Conservation (phyloP, 2,888 invertebrate species). For the Oxycera nigricornis region DNA sequence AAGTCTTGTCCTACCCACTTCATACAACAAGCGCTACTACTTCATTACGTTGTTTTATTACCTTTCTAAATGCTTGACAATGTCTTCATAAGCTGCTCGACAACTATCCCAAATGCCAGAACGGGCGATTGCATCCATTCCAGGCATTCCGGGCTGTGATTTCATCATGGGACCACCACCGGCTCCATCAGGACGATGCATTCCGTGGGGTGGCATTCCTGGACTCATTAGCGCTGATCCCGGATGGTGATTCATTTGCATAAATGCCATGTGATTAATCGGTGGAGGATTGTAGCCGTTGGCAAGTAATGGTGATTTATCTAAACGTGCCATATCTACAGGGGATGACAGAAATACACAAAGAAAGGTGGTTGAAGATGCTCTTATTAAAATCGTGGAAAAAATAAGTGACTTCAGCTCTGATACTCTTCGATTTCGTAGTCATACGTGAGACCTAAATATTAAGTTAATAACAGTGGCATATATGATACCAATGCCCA, state of each 20-base stretch:
- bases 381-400: neutral
- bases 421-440: too few relatives aligned
- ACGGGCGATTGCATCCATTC: slow-evolving; percentile 90
- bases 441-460: too few relatives aligned
- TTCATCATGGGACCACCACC: slow-evolving; percentile 66
- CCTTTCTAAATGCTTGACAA: slow-evolving; percentile 94
- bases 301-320: slow-evolving; percentile 89
- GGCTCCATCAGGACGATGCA: slow-evolving; percentile 79
- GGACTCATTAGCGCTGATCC: slow-evolving; percentile 85
- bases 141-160: slow-evolving; percentile 78
- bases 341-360: slow-evolving; percentile 47
- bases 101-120: slow-evolving; percentile 95
- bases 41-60: slow-evolving; percentile 58
- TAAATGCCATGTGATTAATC: slow-evolving; percentile 92
- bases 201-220: slow-evolving; percentile 83
- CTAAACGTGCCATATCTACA: slow-evolving; percentile 86
- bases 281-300: slow-evolving; percentile 96
- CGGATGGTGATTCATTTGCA: slow-evolving; percentile 84
- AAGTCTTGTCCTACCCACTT: too few relatives aligned
- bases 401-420: too few relatives aligned
- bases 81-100: slow-evolving; percentile 92
- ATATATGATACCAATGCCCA: too few relatives aligned
- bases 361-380: neutral
- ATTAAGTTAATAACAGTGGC: too few relatives aligned
- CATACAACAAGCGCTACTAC: neutral